Evolutionary conservation across 2,888 invertebrate genomes (phyloP).

Genomic region (Neocrepidodera transversa): DNA sequence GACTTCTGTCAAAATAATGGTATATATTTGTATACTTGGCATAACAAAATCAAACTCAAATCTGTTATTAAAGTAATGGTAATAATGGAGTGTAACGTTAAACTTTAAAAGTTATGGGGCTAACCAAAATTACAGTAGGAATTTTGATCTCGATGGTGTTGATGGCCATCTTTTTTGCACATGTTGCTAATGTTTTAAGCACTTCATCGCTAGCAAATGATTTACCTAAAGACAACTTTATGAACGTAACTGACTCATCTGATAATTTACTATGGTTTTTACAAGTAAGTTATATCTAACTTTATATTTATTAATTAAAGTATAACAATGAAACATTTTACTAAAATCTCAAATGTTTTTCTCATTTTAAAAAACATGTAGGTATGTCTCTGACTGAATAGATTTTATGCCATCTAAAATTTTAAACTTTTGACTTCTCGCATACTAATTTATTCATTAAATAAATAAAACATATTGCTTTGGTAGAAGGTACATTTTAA

Average conservation of each 20-base stretch:
- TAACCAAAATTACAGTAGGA: slow-evolving; percentile 69
- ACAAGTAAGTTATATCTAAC: slow-evolving; percentile 65
- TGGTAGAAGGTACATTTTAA: too few relatives aligned
- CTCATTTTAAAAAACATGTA: too few relatives aligned
- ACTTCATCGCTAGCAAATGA: slow-evolving; percentile 60
- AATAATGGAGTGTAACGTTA: slow-evolving; percentile 2
- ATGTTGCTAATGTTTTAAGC: slow-evolving; percentile 72
- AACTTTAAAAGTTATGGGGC: slow-evolving; percentile 63
- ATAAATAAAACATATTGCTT: too few relatives aligned
- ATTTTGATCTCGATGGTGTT: slow-evolving; percentile 69
- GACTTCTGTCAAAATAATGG: slow-evolving; percentile 3
- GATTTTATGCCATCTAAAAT: too few relatives aligned
- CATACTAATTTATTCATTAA: too few relatives aligned
- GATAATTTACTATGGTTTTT: slow-evolving; percentile 78
- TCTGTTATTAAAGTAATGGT: slow-evolving; percentile 14
- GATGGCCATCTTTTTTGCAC: slow-evolving; percentile 72
- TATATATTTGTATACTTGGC: neutral
- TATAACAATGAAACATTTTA: too few relatives aligned
- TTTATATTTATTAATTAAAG: too few relatives aligned
- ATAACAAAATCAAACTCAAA: slow-evolving; percentile 12
- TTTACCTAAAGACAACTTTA: slow-evolving; percentile 48
- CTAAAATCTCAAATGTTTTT: too few relatives aligned
- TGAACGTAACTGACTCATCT: slow-evolving; percentile 65
- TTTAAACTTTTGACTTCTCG: too few relatives aligned
- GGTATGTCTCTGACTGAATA: too few relatives aligned